A percentile compares a stretch with the other conserved stretches of the same genome.
phyloP scores from a whole-genome alignment of 2,888 invertebrate genomes.

The Polylopha cassiicola region DNA sequence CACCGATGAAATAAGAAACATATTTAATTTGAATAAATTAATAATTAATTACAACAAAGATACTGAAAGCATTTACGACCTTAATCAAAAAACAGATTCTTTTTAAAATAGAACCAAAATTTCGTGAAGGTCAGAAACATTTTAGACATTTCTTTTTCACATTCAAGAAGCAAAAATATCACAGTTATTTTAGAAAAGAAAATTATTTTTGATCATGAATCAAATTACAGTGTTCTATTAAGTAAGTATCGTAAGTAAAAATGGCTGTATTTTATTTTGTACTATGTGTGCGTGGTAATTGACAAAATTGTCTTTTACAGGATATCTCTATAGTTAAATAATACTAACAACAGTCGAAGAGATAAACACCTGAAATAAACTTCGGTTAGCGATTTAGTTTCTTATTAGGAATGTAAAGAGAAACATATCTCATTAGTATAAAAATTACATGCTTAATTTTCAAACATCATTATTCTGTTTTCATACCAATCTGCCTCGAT shows the following conservation, averaged over 20 bases:
- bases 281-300: slow-evolving; percentile 51
- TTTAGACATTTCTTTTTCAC: slow-evolving; percentile 2
- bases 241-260: slow-evolving; percentile 36
- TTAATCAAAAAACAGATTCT: too few relatives aligned
- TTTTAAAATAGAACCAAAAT: too few relatives aligned
- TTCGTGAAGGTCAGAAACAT: too few relatives aligned
- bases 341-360: slow-evolving; percentile 17
- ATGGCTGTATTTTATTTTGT: slow-evolving; percentile 62
- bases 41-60: too few relatives aligned
- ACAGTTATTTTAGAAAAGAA: slow-evolving; percentile 46
- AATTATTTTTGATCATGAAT: slow-evolving; percentile 29
- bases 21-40: too few relatives aligned
- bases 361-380: slow-evolving; percentile 18
- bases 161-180: slow-evolving; percentile 51
- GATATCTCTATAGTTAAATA: slow-evolving; percentile 11
- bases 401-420: slow-evolving; percentile 16
- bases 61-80: too few relatives aligned
- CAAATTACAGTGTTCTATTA: slow-evolving; percentile 28
- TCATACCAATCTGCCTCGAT: slow-evolving; percentile 33
- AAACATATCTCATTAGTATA: slow-evolving; percentile 24
- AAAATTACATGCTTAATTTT: slow-evolving; percentile 35
- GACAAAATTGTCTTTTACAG: slow-evolving; percentile 40
- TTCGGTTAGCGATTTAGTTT: slow-evolving; percentile 23
- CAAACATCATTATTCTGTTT: slow-evolving; percentile 18
- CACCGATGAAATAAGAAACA: too few relatives aligned